Evolutionary conservation across 2,888 invertebrate genomes (phyloP).

Genomic region (Schizaphis graminum): DNA sequence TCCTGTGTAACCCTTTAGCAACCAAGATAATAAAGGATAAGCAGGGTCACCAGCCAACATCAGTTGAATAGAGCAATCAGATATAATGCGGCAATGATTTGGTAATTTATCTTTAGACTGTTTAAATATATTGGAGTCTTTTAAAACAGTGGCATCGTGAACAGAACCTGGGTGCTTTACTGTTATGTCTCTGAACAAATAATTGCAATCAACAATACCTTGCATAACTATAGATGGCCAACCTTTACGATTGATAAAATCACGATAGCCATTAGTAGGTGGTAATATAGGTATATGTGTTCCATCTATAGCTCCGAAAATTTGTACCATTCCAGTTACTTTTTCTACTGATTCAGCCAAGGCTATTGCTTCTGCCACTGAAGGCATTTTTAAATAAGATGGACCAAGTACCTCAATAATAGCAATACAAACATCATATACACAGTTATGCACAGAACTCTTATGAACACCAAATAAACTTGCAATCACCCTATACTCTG

Average conservation of each 20-base stretch:
- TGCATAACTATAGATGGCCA: conserved; percentile 31
- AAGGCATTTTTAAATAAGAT: conserved; percentile 36
- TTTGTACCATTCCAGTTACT: conserved; percentile 37
- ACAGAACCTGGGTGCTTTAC: too few relatives aligned
- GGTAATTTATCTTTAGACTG: conserved; percentile 9
- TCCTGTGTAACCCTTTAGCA: conserved; percentile 67
- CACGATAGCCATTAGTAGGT: conserved; percentile 29
- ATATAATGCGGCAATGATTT: conserved; percentile 49
- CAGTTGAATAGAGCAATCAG: conserved; percentile 66
- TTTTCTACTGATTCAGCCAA: conserved; percentile 19
- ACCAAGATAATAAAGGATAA: conserved; percentile 67
- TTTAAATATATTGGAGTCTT: conserved; percentile 17
- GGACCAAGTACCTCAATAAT: background rate
- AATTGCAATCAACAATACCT: conserved; percentile 26
- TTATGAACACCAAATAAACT: conserved; percentile 19
- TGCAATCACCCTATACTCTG: background rate
- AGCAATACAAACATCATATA: conserved; percentile 19
- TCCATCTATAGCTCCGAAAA: conserved; percentile 36
- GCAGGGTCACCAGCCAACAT: conserved; percentile 68
- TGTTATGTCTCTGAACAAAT: too few relatives aligned
- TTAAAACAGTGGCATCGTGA: too few relatives aligned
- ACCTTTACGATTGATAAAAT: conserved; percentile 27
- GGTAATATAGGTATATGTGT: conserved; percentile 18
- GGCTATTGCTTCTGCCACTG: conserved; percentile 13
- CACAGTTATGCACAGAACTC: conserved; percentile 24